Percentiles rank a stretch among this genome's conserved stretches.
phyloP scores from a whole-genome alignment of 2,888 invertebrate species.

The Idaea aversata region DNA sequence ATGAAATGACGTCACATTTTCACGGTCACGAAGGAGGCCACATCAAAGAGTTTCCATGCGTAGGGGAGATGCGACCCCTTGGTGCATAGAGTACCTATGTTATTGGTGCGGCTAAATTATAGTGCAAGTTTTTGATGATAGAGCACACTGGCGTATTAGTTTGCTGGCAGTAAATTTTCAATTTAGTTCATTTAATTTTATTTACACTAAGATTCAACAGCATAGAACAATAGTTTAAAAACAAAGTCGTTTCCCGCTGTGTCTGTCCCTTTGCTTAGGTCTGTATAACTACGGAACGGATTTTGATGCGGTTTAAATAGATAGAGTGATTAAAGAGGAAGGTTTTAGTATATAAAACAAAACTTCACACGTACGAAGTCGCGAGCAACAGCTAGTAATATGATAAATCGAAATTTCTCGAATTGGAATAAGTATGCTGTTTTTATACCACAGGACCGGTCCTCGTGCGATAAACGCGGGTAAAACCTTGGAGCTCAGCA shows the following conservation, averaged over 20 bases:
- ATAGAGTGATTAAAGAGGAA: too few species aligned
- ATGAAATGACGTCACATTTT: constrained; percentile 70
- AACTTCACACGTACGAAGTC: too few species aligned
- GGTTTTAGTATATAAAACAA: too few species aligned
- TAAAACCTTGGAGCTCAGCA: too few species aligned
- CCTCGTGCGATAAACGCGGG: too few species aligned
- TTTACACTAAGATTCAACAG: not conserved
- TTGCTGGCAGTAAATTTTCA: too few species aligned
- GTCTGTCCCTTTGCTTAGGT: constrained; percentile 20
- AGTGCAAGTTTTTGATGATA: constrained; percentile 28
- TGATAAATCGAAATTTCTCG: too few species aligned
- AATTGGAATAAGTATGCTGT: too few species aligned
- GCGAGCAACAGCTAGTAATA: too few species aligned
- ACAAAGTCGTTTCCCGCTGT: constrained; percentile 23
- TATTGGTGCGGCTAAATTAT: constrained; percentile 22
- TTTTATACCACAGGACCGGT: too few species aligned
- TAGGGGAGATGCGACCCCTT: constrained; percentile 39
- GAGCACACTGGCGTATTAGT: not conserved
- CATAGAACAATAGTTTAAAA: constrained; percentile 5
- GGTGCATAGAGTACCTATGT: constrained; percentile 29
- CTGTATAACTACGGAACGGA: too few species aligned
- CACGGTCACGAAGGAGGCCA: constrained; percentile 69
- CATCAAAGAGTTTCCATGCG: constrained; percentile 68
- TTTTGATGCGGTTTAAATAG: too few species aligned
- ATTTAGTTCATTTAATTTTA: constrained; percentile 2